Percentiles rank a stretch among this genome's conserved stretches.
Conservation (phyloP, 1,140 invertebrate genomes). For the Hylaeus volcanicus region DNA sequence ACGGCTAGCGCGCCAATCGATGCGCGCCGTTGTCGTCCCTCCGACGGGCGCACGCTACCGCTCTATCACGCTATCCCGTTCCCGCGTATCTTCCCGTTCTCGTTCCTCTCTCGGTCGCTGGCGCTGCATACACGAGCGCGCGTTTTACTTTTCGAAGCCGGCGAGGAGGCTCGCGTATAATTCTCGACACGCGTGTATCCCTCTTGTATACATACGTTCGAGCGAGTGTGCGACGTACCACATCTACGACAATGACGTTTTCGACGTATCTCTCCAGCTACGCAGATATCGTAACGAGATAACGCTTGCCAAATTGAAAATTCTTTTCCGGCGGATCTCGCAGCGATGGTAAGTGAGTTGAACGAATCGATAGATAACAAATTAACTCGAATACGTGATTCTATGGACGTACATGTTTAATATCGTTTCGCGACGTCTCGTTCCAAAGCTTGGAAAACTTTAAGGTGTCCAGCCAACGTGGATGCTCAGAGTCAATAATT, state of each 20-base stretch:
- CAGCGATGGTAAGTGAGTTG: background rate
- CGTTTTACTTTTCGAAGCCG: slow-evolving; percentile 63
- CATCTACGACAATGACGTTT: background rate
- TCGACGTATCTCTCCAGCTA: background rate
- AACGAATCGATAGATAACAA: background rate
- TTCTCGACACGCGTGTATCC: slow-evolving; percentile 20
- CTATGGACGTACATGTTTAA: too few relatives aligned
- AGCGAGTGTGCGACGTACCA: background rate
- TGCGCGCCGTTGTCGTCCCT: slow-evolving; percentile 71
- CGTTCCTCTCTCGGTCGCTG: background rate
- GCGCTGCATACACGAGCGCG: slow-evolving; percentile 48
- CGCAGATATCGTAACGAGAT: slow-evolving; percentile 29
- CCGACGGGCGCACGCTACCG: slow-evolving; percentile 43
- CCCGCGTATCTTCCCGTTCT: background rate
- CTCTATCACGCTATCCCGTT: slow-evolving; percentile 21
- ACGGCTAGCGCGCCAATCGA: slow-evolving; percentile 80
- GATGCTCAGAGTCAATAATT: too few relatives aligned
- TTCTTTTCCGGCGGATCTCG: background rate
- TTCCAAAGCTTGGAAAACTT: too few relatives aligned
- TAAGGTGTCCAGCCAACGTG: too few relatives aligned
- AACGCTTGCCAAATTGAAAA: slow-evolving; percentile 28
- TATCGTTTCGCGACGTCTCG: too few relatives aligned
- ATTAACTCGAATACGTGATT: background rate
- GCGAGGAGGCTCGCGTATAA: slow-evolving; percentile 52
- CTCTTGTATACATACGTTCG: background rate